Evolutionary conservation across 2,113 vertebrate species (phyloP), one percentile per base, ranked within the genome.

Genomic region (Mesitornis unicolor): DNA sequence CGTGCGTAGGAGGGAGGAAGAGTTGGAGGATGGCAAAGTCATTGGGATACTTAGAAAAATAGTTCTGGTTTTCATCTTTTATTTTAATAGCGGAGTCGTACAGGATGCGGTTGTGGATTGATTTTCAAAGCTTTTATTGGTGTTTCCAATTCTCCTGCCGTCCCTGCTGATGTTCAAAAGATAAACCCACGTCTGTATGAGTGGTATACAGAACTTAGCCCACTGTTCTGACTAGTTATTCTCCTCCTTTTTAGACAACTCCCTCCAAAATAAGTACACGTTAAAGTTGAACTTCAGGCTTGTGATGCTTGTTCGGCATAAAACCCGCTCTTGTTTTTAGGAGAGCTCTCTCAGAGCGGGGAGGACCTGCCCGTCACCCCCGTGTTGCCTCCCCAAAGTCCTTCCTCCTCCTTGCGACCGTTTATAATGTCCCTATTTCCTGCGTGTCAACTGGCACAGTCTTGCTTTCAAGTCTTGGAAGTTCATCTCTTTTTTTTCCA

Each of bases 381-480:
- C 26, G 10, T 28, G 70, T 80, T 9, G 7, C 79, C 47, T 88
- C 47, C 40, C 80, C 79, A 29, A 33, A 67, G 77, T 92, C 89
- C 87, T 96, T 96, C 89, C 89, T 95, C 77, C 68, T 86, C 84
- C 50, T 68, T 75, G 91, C 87, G 90, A 92, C 93, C 81, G 88
- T 88, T 92, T 51, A 77, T 81, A 70, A 90, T 84, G 92, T 96
- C 94, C 85, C 71, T 47, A 8, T 96, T 92, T 89, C 76, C 79
- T 90, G 82, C 1, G 82, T 96, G 87, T 95, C 88, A 71, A 29
- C 60, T 64, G 90, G 60, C 90, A 84, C 84, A 59, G 67, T 94
- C 92, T 87, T 91, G 79, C 90, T 96, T 93, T 96, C 74, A 95
- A 50, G 71, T 88, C 90, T 92, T 94, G 85, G 43, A 89, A 96